Percentiles rank a stretch among this genome's conserved stretches.
Evolutionary conservation across 2,797 vertebrate species (phyloP).

Genomic region (Salarias fasciatus): DNA sequence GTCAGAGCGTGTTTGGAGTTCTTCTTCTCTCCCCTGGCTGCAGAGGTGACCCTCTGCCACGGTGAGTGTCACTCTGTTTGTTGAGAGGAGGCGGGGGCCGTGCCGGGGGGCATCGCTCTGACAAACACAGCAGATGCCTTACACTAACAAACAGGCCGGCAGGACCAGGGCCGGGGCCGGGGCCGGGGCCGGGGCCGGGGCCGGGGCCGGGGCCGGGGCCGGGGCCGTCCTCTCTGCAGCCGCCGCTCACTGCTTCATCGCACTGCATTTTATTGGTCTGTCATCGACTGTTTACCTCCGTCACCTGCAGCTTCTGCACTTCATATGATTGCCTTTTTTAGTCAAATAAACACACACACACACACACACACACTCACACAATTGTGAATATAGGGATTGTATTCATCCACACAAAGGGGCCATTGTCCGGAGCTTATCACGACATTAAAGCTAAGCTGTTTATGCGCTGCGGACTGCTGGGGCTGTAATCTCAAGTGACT

Average conservation of each 20-base stretch:
- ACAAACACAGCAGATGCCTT: conserved; percentile 86
- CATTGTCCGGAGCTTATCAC: conserved; percentile 51
- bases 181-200: no score
- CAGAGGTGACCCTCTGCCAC: conserved; percentile 73
- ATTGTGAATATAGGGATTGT: conserved; percentile 47
- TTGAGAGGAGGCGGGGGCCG: conserved; percentile 41
- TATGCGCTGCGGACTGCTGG: conserved; percentile 34
- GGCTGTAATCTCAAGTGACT: conserved; percentile 49
- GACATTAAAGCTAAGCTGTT: conserved; percentile 63
- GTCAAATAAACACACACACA: conserved; percentile 16
- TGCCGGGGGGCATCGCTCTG: conserved; percentile 75
- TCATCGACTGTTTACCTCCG: conserved; percentile 35
- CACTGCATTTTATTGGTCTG: conserved; percentile 44
- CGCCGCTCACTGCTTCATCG: conserved; percentile 5
- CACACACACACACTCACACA: no score
- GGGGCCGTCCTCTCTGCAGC: no score
- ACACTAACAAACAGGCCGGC: conserved; percentile 84
- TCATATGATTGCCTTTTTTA: conserved; percentile 42
- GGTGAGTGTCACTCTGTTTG: conserved; percentile 49
- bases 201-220: no score
- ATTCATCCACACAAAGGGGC: conserved; percentile 54
- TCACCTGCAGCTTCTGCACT: conserved; percentile 55
- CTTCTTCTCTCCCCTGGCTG: no score
- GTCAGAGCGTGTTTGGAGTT: no score
- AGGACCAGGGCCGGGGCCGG: no score